phyloP scores from a whole-genome alignment of 1,140 invertebrate species.

The Eumeta japonica region DNA sequence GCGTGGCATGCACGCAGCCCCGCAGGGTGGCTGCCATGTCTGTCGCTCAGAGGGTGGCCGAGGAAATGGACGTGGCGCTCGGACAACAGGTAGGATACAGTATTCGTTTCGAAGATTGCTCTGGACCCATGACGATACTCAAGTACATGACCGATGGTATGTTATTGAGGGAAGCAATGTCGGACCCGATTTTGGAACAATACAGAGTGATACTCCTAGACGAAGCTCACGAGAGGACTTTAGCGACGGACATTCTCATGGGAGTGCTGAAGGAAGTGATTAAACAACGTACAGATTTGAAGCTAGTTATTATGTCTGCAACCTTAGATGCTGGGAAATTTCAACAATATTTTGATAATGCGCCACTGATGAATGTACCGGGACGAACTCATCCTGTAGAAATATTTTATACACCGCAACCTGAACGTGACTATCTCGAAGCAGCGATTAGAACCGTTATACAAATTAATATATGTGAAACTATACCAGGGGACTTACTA shows the following conservation, averaged over 20 bases:
- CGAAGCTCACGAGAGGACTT: slow-evolving; percentile 96
- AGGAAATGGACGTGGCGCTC: slow-evolving; percentile 97
- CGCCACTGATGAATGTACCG: slow-evolving; percentile 97
- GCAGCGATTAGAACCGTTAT: slow-evolving; percentile 98
- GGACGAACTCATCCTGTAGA: slow-evolving; percentile 60
- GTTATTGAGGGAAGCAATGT: slow-evolving; percentile 98
- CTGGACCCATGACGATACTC: slow-evolving; percentile 86
- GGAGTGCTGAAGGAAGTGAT: slow-evolving; percentile 96
- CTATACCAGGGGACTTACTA: slow-evolving; percentile 89
- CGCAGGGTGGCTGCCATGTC: slow-evolving; percentile 98
- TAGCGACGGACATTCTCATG: slow-evolving; percentile 99
- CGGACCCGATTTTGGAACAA: slow-evolving; percentile 93
- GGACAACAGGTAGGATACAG: slow-evolving; percentile 95
- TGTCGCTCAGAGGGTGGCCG: slow-evolving; percentile 95
- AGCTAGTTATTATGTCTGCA: slow-evolving; percentile 99
- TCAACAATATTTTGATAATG: slow-evolving; percentile 97
- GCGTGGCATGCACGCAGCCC: slow-evolving; percentile 97
- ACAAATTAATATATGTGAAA: slow-evolving; percentile 99
- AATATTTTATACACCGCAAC: slow-evolving; percentile 99
- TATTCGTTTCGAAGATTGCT: slow-evolving; percentile 99
- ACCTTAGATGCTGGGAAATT: slow-evolving; percentile 99
- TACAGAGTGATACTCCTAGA: slow-evolving; percentile 97
- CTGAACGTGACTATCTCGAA: slow-evolving; percentile 97
- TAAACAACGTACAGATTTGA: slow-evolving; percentile 89
- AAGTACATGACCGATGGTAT: slow-evolving; percentile 99